Evolutionary conservation across 2,113 vertebrate species (phyloP), one percentile per base, ranked within the genome.

Genomic region (Mixornis gularis): DNA sequence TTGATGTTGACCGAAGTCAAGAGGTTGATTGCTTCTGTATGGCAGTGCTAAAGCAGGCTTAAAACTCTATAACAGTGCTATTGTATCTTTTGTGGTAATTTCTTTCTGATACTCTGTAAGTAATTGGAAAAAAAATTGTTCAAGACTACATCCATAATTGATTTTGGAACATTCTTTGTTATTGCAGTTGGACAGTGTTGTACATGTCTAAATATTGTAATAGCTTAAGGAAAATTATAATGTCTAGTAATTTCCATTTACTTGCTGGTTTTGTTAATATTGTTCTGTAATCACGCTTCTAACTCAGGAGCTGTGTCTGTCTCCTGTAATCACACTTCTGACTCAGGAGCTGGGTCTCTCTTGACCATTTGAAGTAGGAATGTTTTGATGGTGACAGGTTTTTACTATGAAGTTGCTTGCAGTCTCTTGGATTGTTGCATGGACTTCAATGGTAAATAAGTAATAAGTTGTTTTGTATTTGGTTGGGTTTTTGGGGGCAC

Each of bases 401-500:
- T 64, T 80, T 77, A 9, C 29, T 51, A 0, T 88, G 26, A 49
- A 69, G 34, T 63, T 34, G 11, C 14, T 52, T 76, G n/a, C 0
- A 5, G 11, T 79, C 8, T 83, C 53, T 49, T 55, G 62, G 34
- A 17, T 51, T 41, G 21, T 20, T 17, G 9, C 30, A 10, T 66
- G n/a, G 25, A 15, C 9, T 72, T 87, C 32, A 48, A 12, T 44
- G 15, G 32, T 72, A 29, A 85, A 77, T 69, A 76, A 70, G 25
- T 12, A 79, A 12, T 49, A 34, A 43, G 10, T 17, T 58, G 44
- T 7, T 62, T 56, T 49, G 19, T 58, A 20, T 22, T 77, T 72
- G 19, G 1, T 44, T 74, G 7, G 4, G 29, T 4, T 81, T 59
- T 27, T 44, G 3, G 22, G 22, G 9, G 2, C 5, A 3, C 1